Percentiles rank a stretch among this genome's conserved stretches.
These are phyloP conservation scores for Suricata suricatta DNA, from an alignment of 2,113 vertebrate species.

Conservation along the genomic window DNA sequence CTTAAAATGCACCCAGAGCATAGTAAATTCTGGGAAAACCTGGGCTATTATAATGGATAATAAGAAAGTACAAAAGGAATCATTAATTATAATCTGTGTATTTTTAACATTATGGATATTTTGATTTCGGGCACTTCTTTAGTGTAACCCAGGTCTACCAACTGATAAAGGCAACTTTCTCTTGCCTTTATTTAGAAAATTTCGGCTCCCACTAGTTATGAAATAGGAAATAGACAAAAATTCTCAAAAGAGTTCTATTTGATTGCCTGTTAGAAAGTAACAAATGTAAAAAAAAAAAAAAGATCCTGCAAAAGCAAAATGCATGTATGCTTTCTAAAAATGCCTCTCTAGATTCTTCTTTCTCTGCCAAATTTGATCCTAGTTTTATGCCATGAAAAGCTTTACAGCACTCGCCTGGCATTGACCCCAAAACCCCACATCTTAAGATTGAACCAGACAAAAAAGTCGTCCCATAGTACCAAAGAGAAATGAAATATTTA, in stretches of 20 bases:
- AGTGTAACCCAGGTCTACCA: background rate
- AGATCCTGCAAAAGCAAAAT: background rate
- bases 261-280: background rate
- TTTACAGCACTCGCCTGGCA: background rate
- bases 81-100: background rate
- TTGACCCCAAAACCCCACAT: background rate
- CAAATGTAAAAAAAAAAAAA: background rate
- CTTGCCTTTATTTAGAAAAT: background rate
- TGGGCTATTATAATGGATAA: background rate
- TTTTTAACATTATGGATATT: background rate
- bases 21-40: background rate
- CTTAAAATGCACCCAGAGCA: background rate
- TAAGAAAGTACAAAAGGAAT: background rate
- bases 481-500: slow-evolving; percentile 24
- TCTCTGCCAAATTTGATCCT: background rate
- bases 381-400: background rate
- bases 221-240: background rate
- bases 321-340: background rate
- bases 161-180: background rate
- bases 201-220: background rate
- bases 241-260: background rate
- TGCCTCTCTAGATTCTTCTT: background rate
- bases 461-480: background rate
- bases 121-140: background rate
- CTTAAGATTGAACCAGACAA: background rate